These are phyloP conservation scores for Oncorhynchus kisutch DNA, from an alignment of 2,113 vertebrate genomes.

Conservation along the genomic window DNA sequence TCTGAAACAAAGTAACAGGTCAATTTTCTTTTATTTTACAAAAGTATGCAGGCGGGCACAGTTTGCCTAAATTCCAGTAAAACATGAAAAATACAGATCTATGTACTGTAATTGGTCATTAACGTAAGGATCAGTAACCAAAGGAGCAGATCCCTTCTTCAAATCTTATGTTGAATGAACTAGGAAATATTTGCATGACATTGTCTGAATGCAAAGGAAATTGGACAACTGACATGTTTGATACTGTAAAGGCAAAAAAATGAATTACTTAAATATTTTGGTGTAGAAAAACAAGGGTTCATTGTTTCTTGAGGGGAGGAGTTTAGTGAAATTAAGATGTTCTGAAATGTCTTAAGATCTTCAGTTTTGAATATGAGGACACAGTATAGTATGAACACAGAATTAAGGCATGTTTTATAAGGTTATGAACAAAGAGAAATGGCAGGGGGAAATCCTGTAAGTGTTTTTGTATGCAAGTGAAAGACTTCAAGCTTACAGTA, in stretches of 20 bases:
- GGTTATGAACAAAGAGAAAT: conserved; percentile 12
- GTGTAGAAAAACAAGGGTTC: neutral
- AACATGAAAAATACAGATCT: conserved; percentile 2
- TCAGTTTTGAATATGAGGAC: neutral
- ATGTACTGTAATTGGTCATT: neutral
- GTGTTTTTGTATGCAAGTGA: conserved; percentile 11
- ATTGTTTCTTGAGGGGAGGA: neutral
- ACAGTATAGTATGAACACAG: neutral
- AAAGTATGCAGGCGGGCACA: conserved; percentile 17
- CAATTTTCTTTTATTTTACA: conserved; percentile 13
- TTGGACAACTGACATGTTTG: neutral
- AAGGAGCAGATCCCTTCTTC: neutral
- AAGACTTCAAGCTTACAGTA: conserved; percentile 30
- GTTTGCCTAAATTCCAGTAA: neutral
- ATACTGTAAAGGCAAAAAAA: neutral
- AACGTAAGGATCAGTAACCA: neutral
- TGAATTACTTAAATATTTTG: neutral
- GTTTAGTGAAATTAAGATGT: neutral
- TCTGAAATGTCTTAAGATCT: conserved; percentile 38
- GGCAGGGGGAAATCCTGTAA: conserved; percentile 1
- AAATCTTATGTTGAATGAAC: conserved; percentile 14
- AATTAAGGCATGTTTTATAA: conserved; percentile 16
- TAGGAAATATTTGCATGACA: neutral
- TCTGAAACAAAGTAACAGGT: neutral
- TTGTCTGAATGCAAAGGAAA: conserved; percentile 11